phyloP scores from a whole-genome alignment of 2,888 invertebrate genomes.

The Pristionchus maxplancki region DNA sequence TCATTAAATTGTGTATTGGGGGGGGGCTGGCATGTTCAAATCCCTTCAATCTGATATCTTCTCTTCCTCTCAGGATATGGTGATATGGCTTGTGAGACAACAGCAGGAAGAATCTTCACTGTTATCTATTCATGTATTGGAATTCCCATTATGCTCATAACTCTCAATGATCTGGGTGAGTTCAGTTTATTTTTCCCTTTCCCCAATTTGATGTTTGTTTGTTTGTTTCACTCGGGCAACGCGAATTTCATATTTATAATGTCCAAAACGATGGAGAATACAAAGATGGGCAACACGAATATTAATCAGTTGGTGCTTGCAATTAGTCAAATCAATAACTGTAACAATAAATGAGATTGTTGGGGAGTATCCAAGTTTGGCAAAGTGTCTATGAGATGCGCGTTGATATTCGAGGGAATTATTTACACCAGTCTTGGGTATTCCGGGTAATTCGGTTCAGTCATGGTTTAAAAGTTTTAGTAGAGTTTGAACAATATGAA shows the following conservation, averaged over 20 bases:
- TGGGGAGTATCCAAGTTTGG: conserved; percentile 3
- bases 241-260: neutral
- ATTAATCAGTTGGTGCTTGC: no score
- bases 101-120: conserved; percentile 89
- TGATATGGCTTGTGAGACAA: conserved; percentile 92
- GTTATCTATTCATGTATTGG: conserved; percentile 91
- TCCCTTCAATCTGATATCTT: neutral
- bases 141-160: conserved; percentile 94
- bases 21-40: no score
- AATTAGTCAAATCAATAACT: neutral
- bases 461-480: neutral
- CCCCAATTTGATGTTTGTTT: no score
- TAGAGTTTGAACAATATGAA: neutral
- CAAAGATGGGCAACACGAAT: neutral
- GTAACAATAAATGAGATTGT: neutral
- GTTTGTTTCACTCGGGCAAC: no score
- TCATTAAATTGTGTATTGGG: no score
- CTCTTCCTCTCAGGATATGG: conserved; percentile 87
- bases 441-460: neutral
- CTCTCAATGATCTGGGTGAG: conserved; percentile 95
- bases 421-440: conserved; percentile 12
- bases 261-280: neutral
- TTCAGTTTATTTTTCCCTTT: no score
- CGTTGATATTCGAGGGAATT: neutral
- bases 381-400: conserved; percentile 20